A percentile compares a stretch with the other conserved stretches of the same genome.
Conservation (phyloP, 2,113 vertebrate genomes). For the Eudyptes chrysolophus region DNA sequence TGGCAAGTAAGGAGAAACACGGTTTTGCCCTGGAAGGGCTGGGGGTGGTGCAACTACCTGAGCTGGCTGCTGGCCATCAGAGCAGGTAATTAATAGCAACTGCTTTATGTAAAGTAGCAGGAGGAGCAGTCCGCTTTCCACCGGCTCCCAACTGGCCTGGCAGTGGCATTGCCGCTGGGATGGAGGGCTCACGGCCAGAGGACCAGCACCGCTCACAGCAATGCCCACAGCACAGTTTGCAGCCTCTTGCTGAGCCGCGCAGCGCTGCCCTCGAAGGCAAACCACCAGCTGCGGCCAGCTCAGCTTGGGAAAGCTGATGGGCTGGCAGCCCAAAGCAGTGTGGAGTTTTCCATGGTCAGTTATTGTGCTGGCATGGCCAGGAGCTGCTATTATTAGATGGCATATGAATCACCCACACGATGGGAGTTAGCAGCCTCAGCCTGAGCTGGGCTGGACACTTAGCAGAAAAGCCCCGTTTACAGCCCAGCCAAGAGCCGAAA, state of each 20-base stretch:
- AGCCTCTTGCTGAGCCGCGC: neutral
- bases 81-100: neutral
- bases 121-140: neutral
- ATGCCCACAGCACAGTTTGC: rapidly evolving
- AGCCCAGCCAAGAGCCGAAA: neutral
- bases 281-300: neutral
- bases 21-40: neutral
- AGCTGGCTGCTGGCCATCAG: neutral
- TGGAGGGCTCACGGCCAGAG: rapidly evolving
- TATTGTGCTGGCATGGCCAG: neutral
- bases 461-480: neutral
- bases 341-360: slow-evolving; percentile 33
- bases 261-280: neutral
- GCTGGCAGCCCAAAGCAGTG: neutral
- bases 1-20: neutral
- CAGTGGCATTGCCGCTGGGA: neutral
- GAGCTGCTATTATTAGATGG: slow-evolving; percentile 19
- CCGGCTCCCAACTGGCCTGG: rapidly evolving
- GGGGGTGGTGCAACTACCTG: neutral
- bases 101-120: neutral
- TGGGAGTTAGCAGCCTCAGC: neutral
- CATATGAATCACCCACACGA: neutral
- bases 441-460: neutral
- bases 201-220: neutral
- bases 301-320: neutral